These are phyloP conservation scores for Phylloscopus collybita DNA, from an alignment of 2,797 vertebrate genomes.

Conservation along the genomic window DNA sequence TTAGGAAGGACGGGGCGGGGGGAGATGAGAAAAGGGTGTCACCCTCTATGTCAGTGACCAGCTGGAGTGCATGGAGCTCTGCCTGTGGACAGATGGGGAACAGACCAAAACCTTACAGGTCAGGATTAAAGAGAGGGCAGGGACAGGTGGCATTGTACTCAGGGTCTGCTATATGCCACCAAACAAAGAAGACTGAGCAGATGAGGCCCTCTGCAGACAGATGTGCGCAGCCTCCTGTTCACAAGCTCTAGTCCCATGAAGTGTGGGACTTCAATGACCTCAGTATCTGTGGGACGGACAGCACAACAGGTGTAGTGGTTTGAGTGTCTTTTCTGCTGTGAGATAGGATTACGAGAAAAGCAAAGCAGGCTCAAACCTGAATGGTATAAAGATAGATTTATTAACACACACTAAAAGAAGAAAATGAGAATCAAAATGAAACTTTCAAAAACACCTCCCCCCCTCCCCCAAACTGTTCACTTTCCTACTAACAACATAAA, in stretches of 20 bases:
- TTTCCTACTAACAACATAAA: no score
- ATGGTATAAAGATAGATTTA: no score
- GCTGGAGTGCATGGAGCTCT: neutral
- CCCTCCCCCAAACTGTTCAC: no score
- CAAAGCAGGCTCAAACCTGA: no score
- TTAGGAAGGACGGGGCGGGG: neutral
- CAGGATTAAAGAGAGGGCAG: neutral
- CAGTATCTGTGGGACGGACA: neutral
- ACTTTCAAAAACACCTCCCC: no score
- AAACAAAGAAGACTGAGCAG: neutral
- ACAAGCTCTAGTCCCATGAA: neutral
- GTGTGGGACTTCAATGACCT: no score
- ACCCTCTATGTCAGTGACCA: neutral
- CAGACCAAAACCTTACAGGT: neutral
- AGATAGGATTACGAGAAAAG: no score
- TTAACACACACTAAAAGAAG: no score
- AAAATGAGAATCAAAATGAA: no score
- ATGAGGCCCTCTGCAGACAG: neutral
- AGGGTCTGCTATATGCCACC: neutral
- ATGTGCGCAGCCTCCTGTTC: neutral
- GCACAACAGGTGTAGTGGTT: no score
- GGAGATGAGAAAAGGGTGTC: neutral
- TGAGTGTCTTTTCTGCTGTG: no score
- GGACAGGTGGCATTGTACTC: neutral
- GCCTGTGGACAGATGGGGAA: accelerated